Conservation (phyloP, 2,888 invertebrate species). For the Melanostoma mellinum region DNA sequence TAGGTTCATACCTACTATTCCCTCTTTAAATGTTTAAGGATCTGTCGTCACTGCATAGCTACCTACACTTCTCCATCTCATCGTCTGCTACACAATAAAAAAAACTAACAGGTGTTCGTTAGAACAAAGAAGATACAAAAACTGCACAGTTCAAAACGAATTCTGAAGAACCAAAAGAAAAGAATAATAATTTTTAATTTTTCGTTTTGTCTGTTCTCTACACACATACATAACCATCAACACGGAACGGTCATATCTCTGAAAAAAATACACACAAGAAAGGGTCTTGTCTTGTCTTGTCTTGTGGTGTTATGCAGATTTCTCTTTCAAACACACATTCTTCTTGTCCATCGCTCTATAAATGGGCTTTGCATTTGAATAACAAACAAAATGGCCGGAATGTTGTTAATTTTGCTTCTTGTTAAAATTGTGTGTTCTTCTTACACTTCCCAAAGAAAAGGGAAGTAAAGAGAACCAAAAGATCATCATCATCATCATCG, state of each 20-base stretch:
- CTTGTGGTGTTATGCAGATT: slow-evolving; percentile 35
- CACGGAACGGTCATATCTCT: slow-evolving; percentile 28
- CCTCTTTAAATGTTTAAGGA: too few species aligned
- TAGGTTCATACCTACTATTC: too few species aligned
- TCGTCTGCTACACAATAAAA: slow-evolving; percentile 39
- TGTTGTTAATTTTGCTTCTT: slow-evolving; percentile 33
- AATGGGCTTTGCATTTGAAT: slow-evolving; percentile 64
- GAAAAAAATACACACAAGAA: slow-evolving; percentile 1
- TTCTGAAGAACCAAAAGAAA: too few species aligned
- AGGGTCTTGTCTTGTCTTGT: slow-evolving; percentile 18
- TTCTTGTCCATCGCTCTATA: slow-evolving; percentile 51
- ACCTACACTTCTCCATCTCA: not conserved
- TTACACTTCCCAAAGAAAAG: slow-evolving; percentile 10
- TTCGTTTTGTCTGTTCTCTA: too few species aligned
- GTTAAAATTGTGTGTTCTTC: slow-evolving; percentile 19
- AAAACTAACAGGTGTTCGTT: slow-evolving; percentile 61
- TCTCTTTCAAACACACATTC: slow-evolving; percentile 56
- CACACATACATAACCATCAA: not conserved
- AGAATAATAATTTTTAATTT: too few species aligned
- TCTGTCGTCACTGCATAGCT: too few species aligned
- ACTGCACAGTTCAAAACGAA: not conserved
- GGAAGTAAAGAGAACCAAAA: slow-evolving; percentile 1
- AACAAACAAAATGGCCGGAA: slow-evolving; percentile 65
- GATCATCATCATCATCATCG: not conserved
- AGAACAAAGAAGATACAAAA: slow-evolving; percentile 32